phyloP scores from a whole-genome alignment of 2,797 vertebrate species.

The Enteromius treurensis region DNA sequence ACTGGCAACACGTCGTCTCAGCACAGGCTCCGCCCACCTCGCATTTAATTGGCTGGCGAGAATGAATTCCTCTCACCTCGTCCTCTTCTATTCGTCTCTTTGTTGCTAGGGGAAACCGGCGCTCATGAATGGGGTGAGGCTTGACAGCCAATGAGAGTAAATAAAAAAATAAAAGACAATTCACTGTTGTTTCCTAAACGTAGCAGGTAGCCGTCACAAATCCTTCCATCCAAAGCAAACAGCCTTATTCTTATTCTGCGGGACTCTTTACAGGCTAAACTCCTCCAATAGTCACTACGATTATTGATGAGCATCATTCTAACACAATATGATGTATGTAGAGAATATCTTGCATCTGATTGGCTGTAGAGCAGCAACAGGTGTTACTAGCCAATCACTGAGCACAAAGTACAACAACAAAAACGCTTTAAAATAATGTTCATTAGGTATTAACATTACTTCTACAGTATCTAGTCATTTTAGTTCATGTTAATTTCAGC shows the following conservation, averaged over 20 bases:
- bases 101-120: slow-evolving; percentile 75
- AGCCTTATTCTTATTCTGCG: not conserved
- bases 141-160: slow-evolving; percentile 69
- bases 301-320: not conserved
- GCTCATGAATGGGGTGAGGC: slow-evolving; percentile 71
- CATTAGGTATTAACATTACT: too few species aligned
- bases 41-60: slow-evolving; percentile 65
- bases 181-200: slow-evolving; percentile 62
- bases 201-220: not conserved
- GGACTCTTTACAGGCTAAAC: not conserved
- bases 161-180: slow-evolving; percentile 62
- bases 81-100: slow-evolving; percentile 70
- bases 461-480: too few species aligned
- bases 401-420: not conserved
- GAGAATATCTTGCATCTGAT: not conserved
- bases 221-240: not conserved
- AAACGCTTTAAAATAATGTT: too few species aligned
- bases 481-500: too few species aligned
- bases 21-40: slow-evolving; percentile 51
- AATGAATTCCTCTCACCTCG: slow-evolving; percentile 67
- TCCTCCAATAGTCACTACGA: not conserved
- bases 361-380: not conserved
- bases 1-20: slow-evolving; percentile 43
- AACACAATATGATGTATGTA: not conserved
- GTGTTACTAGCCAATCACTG: not conserved